phyloP scores from a whole-genome alignment of 2,888 invertebrate genomes.

The Drosophila glabriapex region DNA sequence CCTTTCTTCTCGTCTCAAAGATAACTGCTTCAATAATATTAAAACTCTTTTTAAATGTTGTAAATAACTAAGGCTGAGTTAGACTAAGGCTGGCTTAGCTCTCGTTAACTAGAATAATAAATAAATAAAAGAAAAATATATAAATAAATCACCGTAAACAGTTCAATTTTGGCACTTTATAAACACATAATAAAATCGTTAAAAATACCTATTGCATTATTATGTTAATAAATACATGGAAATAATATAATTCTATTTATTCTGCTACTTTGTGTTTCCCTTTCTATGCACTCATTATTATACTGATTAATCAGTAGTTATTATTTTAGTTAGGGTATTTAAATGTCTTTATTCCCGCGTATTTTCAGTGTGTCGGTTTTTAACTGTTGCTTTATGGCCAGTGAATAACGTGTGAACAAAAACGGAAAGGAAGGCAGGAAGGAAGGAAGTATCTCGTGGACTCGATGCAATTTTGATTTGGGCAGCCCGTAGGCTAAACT shows the following conservation, averaged over 20 bases:
- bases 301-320: background rate
- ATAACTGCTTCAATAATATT: background rate
- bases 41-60: background rate
- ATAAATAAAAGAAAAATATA: background rate
- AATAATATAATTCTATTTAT: background rate
- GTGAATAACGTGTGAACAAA: conserved; percentile 75
- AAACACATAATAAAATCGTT: background rate
- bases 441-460: conserved; percentile 61
- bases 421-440: conserved; percentile 18
- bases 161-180: background rate
- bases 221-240: background rate
- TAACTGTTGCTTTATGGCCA: conserved; percentile 64
- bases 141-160: background rate
- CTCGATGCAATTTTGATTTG: conserved; percentile 72
- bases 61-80: background rate
- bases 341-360: background rate
- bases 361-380: background rate
- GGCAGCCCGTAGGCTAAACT: conserved; percentile 51
- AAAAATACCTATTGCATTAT: background rate
- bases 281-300: accelerated
- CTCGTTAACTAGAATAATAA: background rate
- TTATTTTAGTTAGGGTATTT: conserved; percentile 17
- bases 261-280: background rate
- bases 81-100: accelerated
- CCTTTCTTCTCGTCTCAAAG: background rate